Evolutionary conservation across 2,113 vertebrate species (phyloP), one percentile per base, ranked within the genome.

Genomic region (Chascanopsetta lugubris): DNA sequence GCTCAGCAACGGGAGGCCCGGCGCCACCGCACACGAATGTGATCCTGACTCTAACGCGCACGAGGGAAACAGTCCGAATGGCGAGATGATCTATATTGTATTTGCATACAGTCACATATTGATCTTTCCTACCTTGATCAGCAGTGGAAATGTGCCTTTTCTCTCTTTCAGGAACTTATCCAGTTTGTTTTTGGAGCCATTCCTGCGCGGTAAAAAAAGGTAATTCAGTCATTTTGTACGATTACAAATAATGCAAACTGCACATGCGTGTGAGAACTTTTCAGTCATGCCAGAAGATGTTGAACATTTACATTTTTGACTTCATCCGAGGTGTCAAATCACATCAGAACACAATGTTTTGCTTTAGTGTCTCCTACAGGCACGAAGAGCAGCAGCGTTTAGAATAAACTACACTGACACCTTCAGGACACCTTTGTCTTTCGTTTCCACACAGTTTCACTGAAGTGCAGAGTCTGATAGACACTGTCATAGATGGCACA

Each of bases 61-160:
- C 5, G n/a, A 32, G 13, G 34, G 34, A 53, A 24, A 29, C 6
- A 5, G 42, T 38, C 30, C 46, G n/a, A 2, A 8, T 26, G 22
- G 25, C 30, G n/a, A n/a, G n/a, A n/a, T n/a, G n/a, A n/a, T n/a
- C n/a, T n/a, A n/a, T n/a, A n/a, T n/a, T n/a, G n/a, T n/a, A n/a
- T n/a, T n/a, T n/a, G n/a, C n/a, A n/a, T n/a, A n/a, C n/a, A n/a
- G n/a, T n/a, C n/a, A n/a, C n/a, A n/a, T n/a, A n/a, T n/a, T n/a
- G n/a, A n/a, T n/a, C n/a, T n/a, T 22, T 22, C 80, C n/a, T 87
- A 88, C 87, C 87, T 87, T 89, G 24, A 77, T 80, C 49, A 89
- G 82, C 17, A 84, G 58, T 1, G 86, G 86, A 42, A 88, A 82
- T 0, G 63, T 74, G 30, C 70, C 27, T 72, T 85, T 87, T 58